Base-by-base conservation (phyloP, 2,113 vertebrate genomes). In the Neogale vison region DNA sequence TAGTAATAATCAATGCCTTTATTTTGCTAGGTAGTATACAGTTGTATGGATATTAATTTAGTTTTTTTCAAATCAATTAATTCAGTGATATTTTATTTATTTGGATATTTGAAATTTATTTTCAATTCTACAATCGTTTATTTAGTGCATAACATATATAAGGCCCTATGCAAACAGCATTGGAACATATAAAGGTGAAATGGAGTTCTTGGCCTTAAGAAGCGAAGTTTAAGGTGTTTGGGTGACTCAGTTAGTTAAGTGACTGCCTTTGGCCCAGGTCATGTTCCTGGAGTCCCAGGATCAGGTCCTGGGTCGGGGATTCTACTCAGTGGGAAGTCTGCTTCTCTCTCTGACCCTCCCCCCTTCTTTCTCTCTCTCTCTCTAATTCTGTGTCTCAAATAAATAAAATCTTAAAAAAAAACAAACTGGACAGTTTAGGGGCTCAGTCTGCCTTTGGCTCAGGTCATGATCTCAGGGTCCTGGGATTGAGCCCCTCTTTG, bases 1-100 rank as follows among this genome's bases (percentile, higher is more conserved):
- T 96, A 81, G 88, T 88, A 82, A 23, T 95, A 74, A 10, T 86
- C 88, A n/a, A 76, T 91, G 90, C 61, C 17, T 69, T 90, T 72
- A 69, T 74, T 95, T 88, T 96, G 36, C 61, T 95, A n/a, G 45
- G 42, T 93, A 57, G 17, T 85, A 85, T 74, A 92, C 69, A 23
- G 18, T 83, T 96, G 6, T 69, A 72, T 83, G 36, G 63, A 34
- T 86, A 59, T 67, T 92, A 92, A 55, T 7, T 45, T 50, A 45
- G 63, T 34, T 71, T 93, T 95, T 86, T 88, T 67, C 26, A 88
- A 90, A 80, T 90, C 17, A 63, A 34, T 9, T 72, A 65, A 63
- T 88, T 95, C 14, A 55, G 39, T 83, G 65, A 21, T 21, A 24
- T 94, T 69, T 74, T 21, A 24, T 94, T 69, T 74, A 47, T 52